Conservation (phyloP, 1,140 invertebrate genomes). For the Anastatus disparis region DNA sequence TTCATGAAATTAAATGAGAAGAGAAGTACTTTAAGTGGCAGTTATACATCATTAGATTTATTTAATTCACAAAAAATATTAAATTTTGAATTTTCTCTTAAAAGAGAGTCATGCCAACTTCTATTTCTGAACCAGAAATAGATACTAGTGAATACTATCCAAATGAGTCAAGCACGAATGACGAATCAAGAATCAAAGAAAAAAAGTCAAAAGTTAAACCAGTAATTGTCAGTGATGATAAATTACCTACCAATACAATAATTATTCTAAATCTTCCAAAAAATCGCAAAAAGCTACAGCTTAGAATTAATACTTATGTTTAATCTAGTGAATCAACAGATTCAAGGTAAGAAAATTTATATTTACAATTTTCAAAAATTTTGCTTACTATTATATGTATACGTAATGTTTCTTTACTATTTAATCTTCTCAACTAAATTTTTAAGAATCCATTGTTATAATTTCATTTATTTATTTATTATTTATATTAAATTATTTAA, state of each 20-base stretch:
- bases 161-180: neutral
- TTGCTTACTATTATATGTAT: too few relatives aligned
- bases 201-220: neutral
- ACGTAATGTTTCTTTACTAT: too few relatives aligned
- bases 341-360: slow-evolving; percentile 17
- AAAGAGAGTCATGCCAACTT: neutral
- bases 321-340: neutral
- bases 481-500: too few relatives aligned
- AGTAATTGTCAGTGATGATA: slow-evolving; percentile 10
- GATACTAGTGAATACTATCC: neutral
- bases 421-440: too few relatives aligned
- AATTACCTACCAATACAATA: neutral
- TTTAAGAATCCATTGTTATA: too few relatives aligned
- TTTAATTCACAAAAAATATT: neutral
- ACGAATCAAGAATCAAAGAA: neutral
- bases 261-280: neutral
- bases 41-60: neutral
- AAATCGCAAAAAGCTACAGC: neutral
- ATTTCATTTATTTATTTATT: too few relatives aligned
- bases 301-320: neutral
- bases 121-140: neutral
- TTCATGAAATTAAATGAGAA: too few relatives aligned
- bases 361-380: neutral
- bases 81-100: neutral
- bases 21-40: neutral